Evolutionary conservation across 2,797 vertebrate species (phyloP).

Genomic region (Sebastes oblongus): DNA sequence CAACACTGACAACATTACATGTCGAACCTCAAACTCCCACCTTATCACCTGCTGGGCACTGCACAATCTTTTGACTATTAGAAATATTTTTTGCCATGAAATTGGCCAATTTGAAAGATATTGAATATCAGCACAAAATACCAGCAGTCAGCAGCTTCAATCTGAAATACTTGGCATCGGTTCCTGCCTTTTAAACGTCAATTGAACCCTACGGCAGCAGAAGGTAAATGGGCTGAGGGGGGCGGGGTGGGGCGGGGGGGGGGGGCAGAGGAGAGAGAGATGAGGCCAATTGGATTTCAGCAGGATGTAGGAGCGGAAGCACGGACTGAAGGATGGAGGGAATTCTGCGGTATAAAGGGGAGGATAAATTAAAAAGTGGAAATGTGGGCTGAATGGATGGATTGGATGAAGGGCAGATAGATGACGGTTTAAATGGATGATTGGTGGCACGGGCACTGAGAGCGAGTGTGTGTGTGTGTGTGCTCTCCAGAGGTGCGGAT

Average conservation of each 20-base stretch:
- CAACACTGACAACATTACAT: not conserved
- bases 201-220: slow-evolving; percentile 43
- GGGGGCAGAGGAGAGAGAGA: not conserved
- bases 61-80: slow-evolving; percentile 17
- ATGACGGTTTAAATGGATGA: slow-evolving; percentile 70
- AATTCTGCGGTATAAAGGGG: slow-evolving; percentile 48
- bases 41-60: not conserved
- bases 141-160: slow-evolving; percentile 57
- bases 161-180: slow-evolving; percentile 43
- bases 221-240: slow-evolving; percentile 38
- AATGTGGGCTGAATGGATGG: slow-evolving; percentile 60
- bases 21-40: not conserved
- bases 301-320: slow-evolving; percentile 42
- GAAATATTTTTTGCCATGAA: slow-evolving; percentile 40
- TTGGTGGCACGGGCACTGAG: slow-evolving; percentile 60
- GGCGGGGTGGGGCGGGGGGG: fast-evolving
- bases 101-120: slow-evolving; percentile 55
- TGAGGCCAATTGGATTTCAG: slow-evolving; percentile 55
- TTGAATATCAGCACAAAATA: slow-evolving; percentile 57
- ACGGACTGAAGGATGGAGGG: slow-evolving; percentile 42
- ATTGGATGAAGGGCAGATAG: slow-evolving; percentile 60
- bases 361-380: slow-evolving; percentile 64
- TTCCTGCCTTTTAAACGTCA: slow-evolving; percentile 51
- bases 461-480: slow-evolving; percentile 23
- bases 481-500: slow-evolving; percentile 63